Evolutionary conservation across 2,888 invertebrate species (phyloP), one percentile per base, ranked within the genome.

Genomic region (Melanargia galathea): DNA sequence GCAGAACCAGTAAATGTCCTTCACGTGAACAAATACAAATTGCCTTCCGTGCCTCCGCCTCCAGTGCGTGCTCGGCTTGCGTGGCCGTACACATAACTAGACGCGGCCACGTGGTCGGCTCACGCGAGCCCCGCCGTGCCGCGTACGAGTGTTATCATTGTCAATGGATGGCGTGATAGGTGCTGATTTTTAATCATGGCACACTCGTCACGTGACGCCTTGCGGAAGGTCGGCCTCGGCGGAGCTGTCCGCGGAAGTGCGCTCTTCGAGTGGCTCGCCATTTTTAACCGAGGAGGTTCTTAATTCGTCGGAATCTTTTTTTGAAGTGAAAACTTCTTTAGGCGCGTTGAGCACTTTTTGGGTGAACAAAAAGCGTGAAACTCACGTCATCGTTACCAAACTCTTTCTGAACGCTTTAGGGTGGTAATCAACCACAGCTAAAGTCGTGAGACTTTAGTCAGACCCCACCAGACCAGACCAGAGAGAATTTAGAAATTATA

Each of bases 91-190:
- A 76, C 76, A 74, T 76, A 79, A 79, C 76, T 76, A 74, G 75
- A 74, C 71, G 68, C 63, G 69, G 71, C 81, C 87, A 89, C 88
- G 89, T 88, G 87, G 74, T 73, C 45, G 60, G 54, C 70, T 72
- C 90, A 90, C 90, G 90, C 90, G 78, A 88, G 70, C 76, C n/a
- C n/a, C 71, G 79, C 79, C 75, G 80, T n/a, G 13, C 24, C 20
- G 20, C 26, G 33, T 52, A 52, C 52, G 52, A 52, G 52, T 77
- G 80, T 82, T 83, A 84, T 76, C 80, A 74, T 71, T 76, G 82
- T 89, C 89, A 90, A 90, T 90, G 90, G 80, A 84, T 90, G 71
- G 90, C 90, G 90, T 90, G 88, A 82, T 82, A 75, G 70, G 40
- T 66, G 66, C 70, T 70, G 71, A 71, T 70, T 69, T 70, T 69